phyloP scores from a whole-genome alignment of 2,888 invertebrate species.

The Pteria penguin region DNA sequence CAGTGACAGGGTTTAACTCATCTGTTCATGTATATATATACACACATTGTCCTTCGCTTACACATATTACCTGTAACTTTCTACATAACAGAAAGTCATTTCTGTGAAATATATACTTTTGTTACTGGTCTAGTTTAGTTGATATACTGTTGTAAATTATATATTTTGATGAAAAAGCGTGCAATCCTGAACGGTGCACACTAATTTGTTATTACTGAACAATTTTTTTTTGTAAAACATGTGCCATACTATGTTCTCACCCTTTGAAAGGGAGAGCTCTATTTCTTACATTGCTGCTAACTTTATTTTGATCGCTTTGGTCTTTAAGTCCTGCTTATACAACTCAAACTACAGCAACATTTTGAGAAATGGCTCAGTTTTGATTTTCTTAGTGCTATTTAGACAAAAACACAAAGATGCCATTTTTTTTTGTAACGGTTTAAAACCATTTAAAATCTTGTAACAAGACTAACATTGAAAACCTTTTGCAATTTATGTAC shows the following conservation, averaged over 20 bases:
- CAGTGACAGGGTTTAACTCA: too few relatives aligned
- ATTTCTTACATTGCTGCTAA: constrained; percentile 1
- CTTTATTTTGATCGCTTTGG: constrained; percentile 4
- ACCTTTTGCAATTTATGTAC: constrained; percentile 6
- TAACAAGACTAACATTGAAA: too few relatives aligned
- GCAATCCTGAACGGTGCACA: constrained; percentile 64
- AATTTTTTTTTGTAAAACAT: constrained; percentile 31
- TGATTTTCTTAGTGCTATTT: too few relatives aligned
- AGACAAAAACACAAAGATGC: too few relatives aligned
- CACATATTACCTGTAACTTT: constrained; percentile 3
- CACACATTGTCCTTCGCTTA: background rate
- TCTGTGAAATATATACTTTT: constrained; percentile 16
- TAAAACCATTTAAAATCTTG: too few relatives aligned
- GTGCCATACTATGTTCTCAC: constrained; percentile 30
- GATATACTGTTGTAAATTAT: constrained; percentile 54
- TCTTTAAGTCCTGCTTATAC: too few relatives aligned
- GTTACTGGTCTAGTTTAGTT: constrained; percentile 35
- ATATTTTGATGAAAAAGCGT: constrained; percentile 60
- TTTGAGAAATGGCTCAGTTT: too few relatives aligned
- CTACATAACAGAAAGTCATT: constrained; percentile 8
- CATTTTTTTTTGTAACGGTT: background rate
- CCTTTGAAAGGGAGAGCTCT: constrained; percentile 1
- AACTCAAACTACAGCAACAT: too few relatives aligned
- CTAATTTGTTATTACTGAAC: constrained; percentile 38
- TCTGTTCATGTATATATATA: constrained; percentile 1